Conservation (phyloP, 2,113 vertebrate genomes). For the Irena cyanogastra region DNA sequence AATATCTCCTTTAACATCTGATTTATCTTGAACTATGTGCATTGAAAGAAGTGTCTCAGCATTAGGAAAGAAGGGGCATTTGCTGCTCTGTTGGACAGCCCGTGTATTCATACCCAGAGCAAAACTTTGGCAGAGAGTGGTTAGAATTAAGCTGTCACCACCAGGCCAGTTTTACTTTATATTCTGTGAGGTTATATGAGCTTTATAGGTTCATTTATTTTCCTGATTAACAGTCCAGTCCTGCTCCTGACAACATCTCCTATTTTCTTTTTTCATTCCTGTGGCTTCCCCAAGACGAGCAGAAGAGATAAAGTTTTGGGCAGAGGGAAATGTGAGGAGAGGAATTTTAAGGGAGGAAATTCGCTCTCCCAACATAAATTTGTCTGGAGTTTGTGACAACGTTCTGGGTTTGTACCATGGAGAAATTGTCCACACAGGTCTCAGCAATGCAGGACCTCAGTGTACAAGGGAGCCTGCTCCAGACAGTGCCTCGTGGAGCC, state of each 20-base stretch:
- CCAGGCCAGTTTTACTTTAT: background rate
- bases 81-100: background rate
- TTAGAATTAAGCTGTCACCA: slow-evolving; percentile 44
- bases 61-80: background rate
- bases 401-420: background rate
- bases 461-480: background rate
- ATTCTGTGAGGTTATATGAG: background rate
- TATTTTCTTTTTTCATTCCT: background rate
- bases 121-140: background rate
- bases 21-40: background rate
- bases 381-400: background rate
- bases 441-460: background rate
- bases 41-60: background rate
- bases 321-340: background rate
- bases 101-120: slow-evolving; percentile 11
- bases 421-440: background rate
- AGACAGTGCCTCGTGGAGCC: background rate
- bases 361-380: background rate
- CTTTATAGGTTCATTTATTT: slow-evolving; percentile 37
- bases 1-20: background rate
- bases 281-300: background rate
- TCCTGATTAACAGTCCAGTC: background rate
- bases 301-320: slow-evolving; percentile 1
- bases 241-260: background rate
- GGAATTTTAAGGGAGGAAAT: background rate